A percentile compares a stretch with the other conserved stretches of the same genome.
phyloP scores from a whole-genome alignment of 1,140 invertebrate genomes.

The Zaprionus lachaisei region DNA sequence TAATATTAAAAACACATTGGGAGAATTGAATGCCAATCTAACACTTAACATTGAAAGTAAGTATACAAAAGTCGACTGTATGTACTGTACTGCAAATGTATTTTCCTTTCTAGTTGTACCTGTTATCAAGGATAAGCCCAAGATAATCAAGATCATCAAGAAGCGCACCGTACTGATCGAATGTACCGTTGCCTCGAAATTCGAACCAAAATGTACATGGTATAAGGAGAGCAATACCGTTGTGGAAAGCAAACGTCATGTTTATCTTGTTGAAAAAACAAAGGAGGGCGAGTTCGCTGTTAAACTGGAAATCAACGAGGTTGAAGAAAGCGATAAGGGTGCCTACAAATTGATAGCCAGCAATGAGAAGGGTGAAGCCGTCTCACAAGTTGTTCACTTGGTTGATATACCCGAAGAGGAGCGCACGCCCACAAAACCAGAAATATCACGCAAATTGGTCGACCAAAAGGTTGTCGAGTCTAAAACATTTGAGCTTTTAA shows the following conservation, averaged over 20 bases:
- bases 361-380: conserved; percentile 96
- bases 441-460: conserved; percentile 90
- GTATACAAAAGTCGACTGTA: conserved; percentile 72
- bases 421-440: conserved; percentile 85
- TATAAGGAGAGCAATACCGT: conserved; percentile 93
- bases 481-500: conserved; percentile 91
- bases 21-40: conserved; percentile 98
- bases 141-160: conserved; percentile 94
- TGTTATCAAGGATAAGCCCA: conserved; percentile 96
- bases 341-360: conserved; percentile 95
- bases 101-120: conserved; percentile 90
- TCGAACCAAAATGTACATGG: conserved; percentile 95
- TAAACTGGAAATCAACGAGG: conserved; percentile 93
- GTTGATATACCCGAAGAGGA: conserved; percentile 90
- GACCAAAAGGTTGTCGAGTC: conserved; percentile 90
- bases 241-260: conserved; percentile 87
- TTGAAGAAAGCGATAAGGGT: conserved; percentile 92
- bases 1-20: conserved; percentile 97
- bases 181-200: conserved; percentile 94
- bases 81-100: conserved; percentile 5
- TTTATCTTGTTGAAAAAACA: conserved; percentile 70
- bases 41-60: conserved; percentile 99
- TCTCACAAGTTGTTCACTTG: conserved; percentile 94
- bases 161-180: conserved; percentile 96
- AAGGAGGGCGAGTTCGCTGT: conserved; percentile 90